A percentile compares a stretch with the other conserved stretches of the same genome.
phyloP scores from a whole-genome alignment of 2,888 invertebrate genomes.

The Pammene fasciana region DNA sequence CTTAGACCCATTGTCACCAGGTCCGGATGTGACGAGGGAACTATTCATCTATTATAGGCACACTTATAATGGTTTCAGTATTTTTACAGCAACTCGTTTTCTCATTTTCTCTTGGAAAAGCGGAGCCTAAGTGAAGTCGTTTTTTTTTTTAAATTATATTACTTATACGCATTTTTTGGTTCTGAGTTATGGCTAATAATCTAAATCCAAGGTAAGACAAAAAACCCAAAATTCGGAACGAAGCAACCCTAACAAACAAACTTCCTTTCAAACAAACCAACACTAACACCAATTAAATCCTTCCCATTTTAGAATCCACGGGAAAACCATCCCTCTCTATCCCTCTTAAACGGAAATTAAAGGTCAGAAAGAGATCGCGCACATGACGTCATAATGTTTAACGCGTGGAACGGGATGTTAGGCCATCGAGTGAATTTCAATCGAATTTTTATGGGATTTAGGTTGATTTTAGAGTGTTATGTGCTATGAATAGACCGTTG shows the following conservation, averaged over 20 bases:
- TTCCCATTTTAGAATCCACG: constrained; percentile 34
- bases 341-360: background rate
- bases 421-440: background rate
- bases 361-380: constrained; percentile 1
- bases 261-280: constrained; percentile 6
- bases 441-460: background rate
- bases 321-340: constrained; percentile 16
- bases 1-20: too few species aligned
- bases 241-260: constrained; percentile 1
- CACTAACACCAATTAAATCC: constrained; percentile 18
- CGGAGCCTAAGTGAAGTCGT: too few species aligned
- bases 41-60: too few species aligned
- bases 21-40: too few species aligned
- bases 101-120: too few species aligned
- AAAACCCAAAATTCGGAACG: background rate
- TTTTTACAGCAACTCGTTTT: too few species aligned
- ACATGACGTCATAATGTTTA: constrained; percentile 29
- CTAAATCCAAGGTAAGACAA: too few species aligned
- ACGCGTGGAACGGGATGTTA: constrained; percentile 18
- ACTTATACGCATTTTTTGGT: too few species aligned
- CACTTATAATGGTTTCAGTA: too few species aligned
- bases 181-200: too few species aligned
- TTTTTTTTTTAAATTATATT: too few species aligned
- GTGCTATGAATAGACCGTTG: constrained; percentile 18
- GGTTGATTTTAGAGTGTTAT: background rate